Conservation (phyloP, 2,888 invertebrate genomes). For the Drymonia ruficornis region DNA sequence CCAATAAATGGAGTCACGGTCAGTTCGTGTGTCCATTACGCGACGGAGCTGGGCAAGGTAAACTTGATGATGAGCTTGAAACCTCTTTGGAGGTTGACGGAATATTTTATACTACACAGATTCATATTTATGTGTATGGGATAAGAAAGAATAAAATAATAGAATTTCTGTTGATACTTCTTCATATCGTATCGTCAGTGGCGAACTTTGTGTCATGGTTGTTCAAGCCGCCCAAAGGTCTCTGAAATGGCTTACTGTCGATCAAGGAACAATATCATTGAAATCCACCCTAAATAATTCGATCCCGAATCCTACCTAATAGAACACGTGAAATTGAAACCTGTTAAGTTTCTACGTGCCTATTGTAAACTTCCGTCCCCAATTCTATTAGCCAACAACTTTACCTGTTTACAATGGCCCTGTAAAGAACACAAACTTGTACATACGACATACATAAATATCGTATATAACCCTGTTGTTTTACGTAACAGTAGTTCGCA, state of each 20-base stretch:
- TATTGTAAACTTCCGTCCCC: conserved; percentile 70
- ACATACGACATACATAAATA: background rate
- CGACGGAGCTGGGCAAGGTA: background rate
- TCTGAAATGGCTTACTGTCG: no score
- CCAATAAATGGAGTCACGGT: background rate
- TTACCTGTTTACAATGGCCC: conserved; percentile 56
- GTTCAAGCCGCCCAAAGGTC: no score
- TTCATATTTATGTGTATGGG: no score
- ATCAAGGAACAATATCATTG: conserved; percentile 17
- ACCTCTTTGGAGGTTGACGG: background rate
- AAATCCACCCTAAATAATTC: conserved; percentile 32
- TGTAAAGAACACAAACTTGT: conserved; percentile 50
- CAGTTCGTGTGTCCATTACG: background rate
- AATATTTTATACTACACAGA: background rate
- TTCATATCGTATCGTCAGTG: no score
- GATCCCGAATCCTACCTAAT: conserved; percentile 48
- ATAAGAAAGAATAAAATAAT: background rate
- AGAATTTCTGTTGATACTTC: background rate
- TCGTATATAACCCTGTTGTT: background rate
- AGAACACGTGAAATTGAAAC: conserved; percentile 69
- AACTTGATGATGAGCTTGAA: conserved; percentile 4
- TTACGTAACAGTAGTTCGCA: no score
- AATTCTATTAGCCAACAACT: conserved; percentile 70
- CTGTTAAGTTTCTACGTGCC: conserved; percentile 70
- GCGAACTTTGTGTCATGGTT: no score